Evolutionary conservation across 2,113 vertebrate species (phyloP).

Genomic region (Crocuta crocuta): DNA sequence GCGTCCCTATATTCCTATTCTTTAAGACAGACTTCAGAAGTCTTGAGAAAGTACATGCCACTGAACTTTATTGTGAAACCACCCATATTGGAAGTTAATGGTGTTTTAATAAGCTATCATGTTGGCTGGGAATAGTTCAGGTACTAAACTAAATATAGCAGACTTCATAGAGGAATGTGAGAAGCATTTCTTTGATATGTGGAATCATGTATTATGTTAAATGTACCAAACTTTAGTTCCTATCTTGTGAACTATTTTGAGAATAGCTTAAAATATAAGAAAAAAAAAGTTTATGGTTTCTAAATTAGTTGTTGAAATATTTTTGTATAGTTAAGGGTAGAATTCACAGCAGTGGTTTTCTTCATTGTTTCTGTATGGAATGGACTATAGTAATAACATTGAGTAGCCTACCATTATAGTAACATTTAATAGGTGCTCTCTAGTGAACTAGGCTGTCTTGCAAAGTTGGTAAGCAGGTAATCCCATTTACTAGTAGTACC

Average conservation of each 20-base stretch:
- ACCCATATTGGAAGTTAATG: background rate
- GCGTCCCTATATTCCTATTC: background rate
- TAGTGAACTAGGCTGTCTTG: background rate
- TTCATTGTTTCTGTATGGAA: background rate
- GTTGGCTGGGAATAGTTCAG: conserved; percentile 15
- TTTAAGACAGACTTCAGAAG: background rate
- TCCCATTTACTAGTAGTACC: background rate
- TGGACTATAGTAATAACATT: background rate
- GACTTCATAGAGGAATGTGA: background rate
- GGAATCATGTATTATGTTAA: background rate
- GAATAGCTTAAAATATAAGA: background rate
- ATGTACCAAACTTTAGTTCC: background rate
- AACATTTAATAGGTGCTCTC: background rate
- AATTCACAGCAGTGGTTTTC: background rate
- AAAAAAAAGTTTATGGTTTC: background rate
- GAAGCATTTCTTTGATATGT: background rate
- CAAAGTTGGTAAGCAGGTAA: background rate
- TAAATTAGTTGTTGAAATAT: background rate
- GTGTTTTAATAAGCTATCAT: background rate
- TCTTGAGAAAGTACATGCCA: background rate
- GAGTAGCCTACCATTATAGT: background rate
- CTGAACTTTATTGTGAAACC: background rate
- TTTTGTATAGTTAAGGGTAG: background rate
- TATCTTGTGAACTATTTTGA: background rate
- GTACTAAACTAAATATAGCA: background rate